phyloP scores from a whole-genome alignment of 2,888 invertebrate species.

The Amaurobius ferox region DNA sequence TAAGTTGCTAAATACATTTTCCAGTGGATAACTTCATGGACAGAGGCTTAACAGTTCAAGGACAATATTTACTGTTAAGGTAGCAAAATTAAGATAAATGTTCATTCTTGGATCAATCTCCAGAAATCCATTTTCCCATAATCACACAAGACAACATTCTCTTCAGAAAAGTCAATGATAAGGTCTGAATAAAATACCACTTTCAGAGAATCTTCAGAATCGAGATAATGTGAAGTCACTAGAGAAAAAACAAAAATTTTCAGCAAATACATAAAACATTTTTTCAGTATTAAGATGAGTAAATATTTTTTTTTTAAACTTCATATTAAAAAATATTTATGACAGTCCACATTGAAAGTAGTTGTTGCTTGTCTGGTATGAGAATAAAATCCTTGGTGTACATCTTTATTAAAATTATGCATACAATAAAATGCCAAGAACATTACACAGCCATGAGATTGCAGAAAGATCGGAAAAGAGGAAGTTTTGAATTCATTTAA shows the following conservation, averaged over 20 bases:
- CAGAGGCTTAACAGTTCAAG: constrained; percentile 37
- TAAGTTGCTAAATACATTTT: constrained; percentile 30
- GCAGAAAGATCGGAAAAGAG: no score
- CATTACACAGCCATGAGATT: no score
- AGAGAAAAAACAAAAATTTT: neutral
- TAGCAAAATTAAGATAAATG: neutral
- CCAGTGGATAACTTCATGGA: constrained; percentile 29
- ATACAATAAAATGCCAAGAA: no score
- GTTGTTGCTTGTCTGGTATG: no score
- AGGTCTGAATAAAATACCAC: neutral
- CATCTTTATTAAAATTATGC: no score
- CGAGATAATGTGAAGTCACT: neutral
- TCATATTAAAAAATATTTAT: no score
- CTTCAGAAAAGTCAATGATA: neutral
- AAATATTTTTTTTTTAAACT: no score
- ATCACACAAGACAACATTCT: neutral
- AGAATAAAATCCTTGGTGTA: no score
- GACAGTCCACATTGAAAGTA: no score
- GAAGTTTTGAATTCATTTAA: no score
- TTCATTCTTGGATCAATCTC: neutral
- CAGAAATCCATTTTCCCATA: neutral
- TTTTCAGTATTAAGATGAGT: no score
- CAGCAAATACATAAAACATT: no score
- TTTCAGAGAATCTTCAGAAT: neutral
- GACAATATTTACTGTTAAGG: neutral